Evolutionary conservation across 2,888 invertebrate species (phyloP), one percentile per base, ranked within the genome.

Genomic region (Adelognathus sp.): DNA sequence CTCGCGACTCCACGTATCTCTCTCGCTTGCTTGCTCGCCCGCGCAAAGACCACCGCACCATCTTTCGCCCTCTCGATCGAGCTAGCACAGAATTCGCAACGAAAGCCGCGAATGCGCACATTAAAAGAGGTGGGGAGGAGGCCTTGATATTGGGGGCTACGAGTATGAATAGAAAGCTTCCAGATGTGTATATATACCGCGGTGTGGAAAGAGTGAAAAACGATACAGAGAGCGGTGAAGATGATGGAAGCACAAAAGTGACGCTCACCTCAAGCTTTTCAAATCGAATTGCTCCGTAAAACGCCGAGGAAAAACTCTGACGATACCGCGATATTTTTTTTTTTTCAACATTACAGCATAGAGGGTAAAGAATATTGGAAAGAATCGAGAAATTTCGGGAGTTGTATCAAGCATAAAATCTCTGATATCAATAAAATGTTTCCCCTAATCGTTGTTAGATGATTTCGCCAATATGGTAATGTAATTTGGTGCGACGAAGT

Each of bases 1-100:
- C 81, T 82, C 75, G 71, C 78, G 73, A 81, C 72, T 80, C 63
- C 61, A 75, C 66, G 77, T 81, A 60, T 79, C 76, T 78, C 69
- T 31, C 69, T 71, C 80, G 18, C 61, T 52, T 21, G 11, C 64
- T 56, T 31, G 9, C n/a, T n/a, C 50, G 14, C 24, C 16, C 18
- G 14, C 66, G 58, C 33, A 54, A n/a, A n/a, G n/a, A n/a, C n/a
- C n/a, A n/a, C n/a, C 46, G 39, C 27, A 27, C 50, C 50, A 11
- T 50, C 39, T 66, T 56, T 33, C 29, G 18, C 61, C 21, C 60
- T 79, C 82, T 80, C 77, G 71, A 52, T 69, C 50, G 52, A 66
- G 69, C 36, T n/a, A 63, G 60, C 56, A 50, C 63, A 21, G 67
- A 72, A 71, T 76, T 64, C 58, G 36, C 44, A 69, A 29, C 18